phyloP scores from a whole-genome alignment of 2,888 invertebrate genomes.

The Spodoptera exigua region DNA sequence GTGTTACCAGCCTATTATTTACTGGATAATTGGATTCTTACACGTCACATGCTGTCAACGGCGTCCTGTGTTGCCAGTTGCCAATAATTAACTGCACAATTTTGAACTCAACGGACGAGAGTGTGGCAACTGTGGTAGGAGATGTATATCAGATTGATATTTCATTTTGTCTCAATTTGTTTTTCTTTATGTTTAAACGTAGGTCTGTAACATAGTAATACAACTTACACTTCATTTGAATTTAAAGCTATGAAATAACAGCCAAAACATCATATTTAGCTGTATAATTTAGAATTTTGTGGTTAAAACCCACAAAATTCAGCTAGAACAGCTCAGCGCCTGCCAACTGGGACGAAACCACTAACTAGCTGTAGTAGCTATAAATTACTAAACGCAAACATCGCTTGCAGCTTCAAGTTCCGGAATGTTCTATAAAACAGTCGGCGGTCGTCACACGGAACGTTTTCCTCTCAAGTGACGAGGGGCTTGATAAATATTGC shows the following conservation, averaged over 20 bases:
- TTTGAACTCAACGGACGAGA: too few species aligned
- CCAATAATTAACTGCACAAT: slow-evolving; percentile 22
- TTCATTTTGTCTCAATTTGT: too few species aligned
- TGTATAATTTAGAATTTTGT: neutral
- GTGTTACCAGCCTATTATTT: slow-evolving; percentile 3
- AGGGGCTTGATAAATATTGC: slow-evolving; percentile 10
- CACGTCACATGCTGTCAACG: slow-evolving; percentile 4
- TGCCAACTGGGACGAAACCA: slow-evolving; percentile 13
- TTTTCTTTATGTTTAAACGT: too few species aligned
- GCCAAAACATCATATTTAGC: neutral
- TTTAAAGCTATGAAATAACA: too few species aligned
- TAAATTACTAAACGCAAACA: slow-evolving; percentile 7
- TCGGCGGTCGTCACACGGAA: slow-evolving; percentile 6
- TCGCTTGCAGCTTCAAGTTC: slow-evolving; percentile 1
- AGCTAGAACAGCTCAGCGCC: neutral
- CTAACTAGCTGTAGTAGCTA: slow-evolving; percentile 16
- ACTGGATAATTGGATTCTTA: slow-evolving; percentile 12
- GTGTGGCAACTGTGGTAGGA: too few species aligned
- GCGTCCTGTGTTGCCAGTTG: slow-evolving; percentile 7
- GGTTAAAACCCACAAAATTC: neutral
- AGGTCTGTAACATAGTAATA: too few species aligned
- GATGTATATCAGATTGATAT: too few species aligned
- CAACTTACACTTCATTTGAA: too few species aligned
- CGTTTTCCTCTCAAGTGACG: neutral
- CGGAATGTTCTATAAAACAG: neutral